Conservation (phyloP, 2,888 invertebrate species). For the Tenthredo scrophulariae region DNA sequence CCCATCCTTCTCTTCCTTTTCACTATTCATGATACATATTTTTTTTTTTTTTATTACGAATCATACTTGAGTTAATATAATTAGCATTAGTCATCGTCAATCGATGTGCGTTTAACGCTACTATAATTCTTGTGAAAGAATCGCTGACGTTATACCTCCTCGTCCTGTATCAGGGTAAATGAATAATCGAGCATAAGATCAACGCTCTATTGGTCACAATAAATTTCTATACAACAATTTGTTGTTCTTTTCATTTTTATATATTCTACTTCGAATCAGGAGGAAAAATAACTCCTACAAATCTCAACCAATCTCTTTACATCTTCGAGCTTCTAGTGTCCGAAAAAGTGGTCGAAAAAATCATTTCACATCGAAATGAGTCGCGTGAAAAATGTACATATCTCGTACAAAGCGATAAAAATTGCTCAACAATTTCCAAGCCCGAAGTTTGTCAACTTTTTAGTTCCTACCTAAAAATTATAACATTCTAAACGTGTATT, state of each 20-base stretch:
- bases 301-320: too few relatives aligned
- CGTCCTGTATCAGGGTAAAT: neutral
- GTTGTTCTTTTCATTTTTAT: neutral
- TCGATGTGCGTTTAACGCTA: neutral
- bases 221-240: neutral
- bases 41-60: neutral
- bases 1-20: neutral
- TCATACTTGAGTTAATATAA: neutral
- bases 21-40: neutral
- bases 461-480: neutral
- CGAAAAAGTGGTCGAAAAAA: too few relatives aligned
- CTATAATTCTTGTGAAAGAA: neutral
- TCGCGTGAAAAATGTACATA: too few relatives aligned
- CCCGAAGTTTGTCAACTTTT: neutral
- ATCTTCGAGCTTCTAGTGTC: too few relatives aligned
- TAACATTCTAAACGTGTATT: neutral
- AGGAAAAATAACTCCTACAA: too few relatives aligned
- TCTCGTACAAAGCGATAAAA: neutral
- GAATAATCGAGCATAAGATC: neutral
- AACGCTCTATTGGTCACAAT: neutral
- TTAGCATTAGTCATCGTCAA: neutral
- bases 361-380: too few relatives aligned
- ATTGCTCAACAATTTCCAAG: neutral
- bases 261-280: neutral
- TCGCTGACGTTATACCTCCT: conserved; percentile 11